These are phyloP conservation scores for Danionella cerebrum DNA, from an alignment of 2,113 vertebrate genomes.

Conservation along the genomic window DNA sequence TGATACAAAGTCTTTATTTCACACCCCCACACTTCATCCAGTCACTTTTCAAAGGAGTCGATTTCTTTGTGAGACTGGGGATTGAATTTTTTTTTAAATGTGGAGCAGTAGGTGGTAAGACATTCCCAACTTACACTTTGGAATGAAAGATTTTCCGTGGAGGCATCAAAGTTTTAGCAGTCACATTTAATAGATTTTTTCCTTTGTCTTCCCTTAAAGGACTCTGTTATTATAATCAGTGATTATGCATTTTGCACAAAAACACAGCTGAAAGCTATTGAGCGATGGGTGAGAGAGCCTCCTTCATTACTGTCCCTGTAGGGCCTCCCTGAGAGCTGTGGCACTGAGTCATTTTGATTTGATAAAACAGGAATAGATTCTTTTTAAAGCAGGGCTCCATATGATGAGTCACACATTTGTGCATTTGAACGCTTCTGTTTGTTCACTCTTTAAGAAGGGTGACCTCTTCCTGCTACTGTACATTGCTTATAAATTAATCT, in stretches of 20 bases:
- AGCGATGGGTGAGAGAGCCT: conserved; percentile 13
- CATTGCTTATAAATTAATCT: not conserved
- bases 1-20: conserved; percentile 22
- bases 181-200: not conserved
- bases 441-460: not conserved
- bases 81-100: conserved; percentile 15
- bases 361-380: conserved; percentile 26
- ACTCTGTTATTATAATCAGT: conserved; percentile 27
- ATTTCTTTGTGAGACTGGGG: conserved; percentile 17
- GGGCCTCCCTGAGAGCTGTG: conserved; percentile 10
- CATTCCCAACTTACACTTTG: not conserved
- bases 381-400: conserved; percentile 4
- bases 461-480: not conserved
- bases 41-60: conserved; percentile 22
- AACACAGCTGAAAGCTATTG: conserved; percentile 31
- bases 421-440: conserved; percentile 9
- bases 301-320: conserved; percentile 26
- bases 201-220: conserved; percentile 13
- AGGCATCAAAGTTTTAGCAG: conserved; percentile 12
- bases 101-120: conserved; percentile 22
- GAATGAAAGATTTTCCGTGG: conserved; percentile 20
- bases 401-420: conserved; percentile 9
- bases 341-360: conserved; percentile 23
- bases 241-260: conserved; percentile 28
- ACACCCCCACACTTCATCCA: conserved; percentile 17